Evolutionary conservation across 2,797 vertebrate genomes (phyloP), one percentile per base, ranked within the genome.

Genomic region (Argentina silus): DNA sequence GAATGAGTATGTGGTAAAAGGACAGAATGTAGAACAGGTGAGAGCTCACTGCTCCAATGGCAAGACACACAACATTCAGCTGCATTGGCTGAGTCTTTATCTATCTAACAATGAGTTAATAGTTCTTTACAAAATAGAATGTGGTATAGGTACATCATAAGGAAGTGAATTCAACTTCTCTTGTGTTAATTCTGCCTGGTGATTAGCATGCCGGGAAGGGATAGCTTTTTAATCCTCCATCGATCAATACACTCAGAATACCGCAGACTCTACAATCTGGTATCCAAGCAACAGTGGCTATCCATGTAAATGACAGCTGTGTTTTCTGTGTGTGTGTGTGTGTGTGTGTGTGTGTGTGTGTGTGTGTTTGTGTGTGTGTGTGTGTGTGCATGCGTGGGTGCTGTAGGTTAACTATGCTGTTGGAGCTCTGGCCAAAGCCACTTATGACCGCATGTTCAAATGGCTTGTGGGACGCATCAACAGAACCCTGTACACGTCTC

Each of bases 391-490:
- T 50, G 68, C 12, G 10, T 81, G 71, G 59, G 45, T 72, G 79
- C 17, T 75, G 69, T 86, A 98, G 97, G 97, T 98, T 76, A 92
- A 93, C 67, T 97, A 95, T 5, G 94, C 96, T 0, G 96, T 98
- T n/a, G 97, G 96, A n/a, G 97, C 96, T 78, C 90, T 98, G 89
- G 96, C 97, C 74, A 99, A 99, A 92, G 96, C 96, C 81, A 97
- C 96, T 0, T 98, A 98, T 0, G 96, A 98, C 73, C 94, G 96
- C 27, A 96, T 99, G 93, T 98, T 99, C 87, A 96, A 97, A 81
- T 98, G 96, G 96, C 83, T 97, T 45, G 96, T 98, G 78, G 84
- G 93, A 10, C 92, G 95, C 21, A 97, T 97, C 91, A 99, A 98
- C 90, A 95, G 86, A 88, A 98, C 96, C 1, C 86, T 98, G 74